phyloP scores from a whole-genome alignment of 2,888 invertebrate species.

The Athetis lepigone region DNA sequence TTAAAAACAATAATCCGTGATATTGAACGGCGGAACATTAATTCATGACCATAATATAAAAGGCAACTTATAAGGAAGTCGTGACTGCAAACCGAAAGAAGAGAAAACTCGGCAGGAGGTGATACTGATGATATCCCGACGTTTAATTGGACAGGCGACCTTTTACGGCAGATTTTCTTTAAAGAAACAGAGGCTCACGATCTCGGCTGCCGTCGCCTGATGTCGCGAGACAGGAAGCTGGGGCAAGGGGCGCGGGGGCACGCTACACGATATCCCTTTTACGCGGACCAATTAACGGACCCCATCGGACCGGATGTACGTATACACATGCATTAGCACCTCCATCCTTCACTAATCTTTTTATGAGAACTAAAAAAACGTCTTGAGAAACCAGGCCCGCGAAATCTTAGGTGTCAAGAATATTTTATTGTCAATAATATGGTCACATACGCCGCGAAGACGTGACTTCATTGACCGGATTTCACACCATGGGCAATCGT shows the following conservation, averaged over 20 bases:
- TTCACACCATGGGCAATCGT: slow-evolving; percentile 72
- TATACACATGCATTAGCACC: slow-evolving; percentile 89
- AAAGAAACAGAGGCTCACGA: slow-evolving; percentile 75
- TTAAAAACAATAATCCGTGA: slow-evolving; percentile 59
- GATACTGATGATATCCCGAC: slow-evolving; percentile 68
- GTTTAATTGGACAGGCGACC: slow-evolving; percentile 76
- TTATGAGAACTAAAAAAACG: slow-evolving; percentile 77
- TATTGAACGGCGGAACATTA: slow-evolving; percentile 50
- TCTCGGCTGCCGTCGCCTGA: slow-evolving; percentile 71
- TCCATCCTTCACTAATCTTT: slow-evolving; percentile 87
- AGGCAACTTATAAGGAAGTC: slow-evolving; percentile 63
- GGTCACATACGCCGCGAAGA: slow-evolving; percentile 65
- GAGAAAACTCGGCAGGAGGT: slow-evolving; percentile 72
- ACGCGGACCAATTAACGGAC: slow-evolving; percentile 90
- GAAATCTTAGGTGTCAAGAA: slow-evolving; percentile 68
- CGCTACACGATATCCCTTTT: slow-evolving; percentile 90
- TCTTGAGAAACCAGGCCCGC: slow-evolving; percentile 74
- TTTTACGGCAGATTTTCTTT: slow-evolving; percentile 74
- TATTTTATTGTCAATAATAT: slow-evolving; percentile 63
- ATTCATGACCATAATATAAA: slow-evolving; percentile 57
- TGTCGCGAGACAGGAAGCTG: slow-evolving; percentile 83
- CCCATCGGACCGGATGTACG: slow-evolving; percentile 87
- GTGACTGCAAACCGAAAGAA: slow-evolving; percentile 70
- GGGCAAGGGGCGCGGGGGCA: slow-evolving; percentile 74
- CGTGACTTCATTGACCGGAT: slow-evolving; percentile 79